Evolutionary conservation across 1,140 invertebrate genomes (phyloP).

Genomic region (Probaryconus sp.): DNA sequence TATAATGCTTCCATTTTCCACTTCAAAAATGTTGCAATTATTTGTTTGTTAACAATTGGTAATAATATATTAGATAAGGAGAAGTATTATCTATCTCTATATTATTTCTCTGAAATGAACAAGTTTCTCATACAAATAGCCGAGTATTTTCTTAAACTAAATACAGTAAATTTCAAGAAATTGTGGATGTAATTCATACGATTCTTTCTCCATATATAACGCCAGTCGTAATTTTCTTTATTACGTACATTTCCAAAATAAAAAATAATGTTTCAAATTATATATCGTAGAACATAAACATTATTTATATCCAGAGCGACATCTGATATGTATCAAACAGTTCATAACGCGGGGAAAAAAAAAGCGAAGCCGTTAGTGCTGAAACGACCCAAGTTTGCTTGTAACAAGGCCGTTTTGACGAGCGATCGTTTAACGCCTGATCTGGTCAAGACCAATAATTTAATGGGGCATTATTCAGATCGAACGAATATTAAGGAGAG

Average conservation of each 20-base stretch:
- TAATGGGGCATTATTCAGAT: slow-evolving; percentile 70
- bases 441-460: slow-evolving; percentile 66
- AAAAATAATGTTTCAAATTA: slow-evolving; percentile 13
- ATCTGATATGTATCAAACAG: slow-evolving; percentile 44
- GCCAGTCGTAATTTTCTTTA: background rate
- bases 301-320: slow-evolving; percentile 44
- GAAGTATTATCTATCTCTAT: too few relatives aligned
- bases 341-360: slow-evolving; percentile 26
- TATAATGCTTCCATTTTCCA: too few relatives aligned
- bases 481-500: slow-evolving; percentile 66
- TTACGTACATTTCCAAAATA: background rate
- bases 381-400: slow-evolving; percentile 21
- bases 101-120: too few relatives aligned
- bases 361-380: slow-evolving; percentile 8
- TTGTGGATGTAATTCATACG: too few relatives aligned
- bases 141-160: too few relatives aligned
- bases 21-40: too few relatives aligned
- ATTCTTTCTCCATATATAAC: too few relatives aligned
- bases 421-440: slow-evolving; percentile 67
- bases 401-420: slow-evolving; percentile 51
- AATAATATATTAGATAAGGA: too few relatives aligned
- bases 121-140: too few relatives aligned
- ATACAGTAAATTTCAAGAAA: too few relatives aligned
- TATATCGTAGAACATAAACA: slow-evolving; percentile 20
- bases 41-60: too few relatives aligned